Evolutionary conservation across 1,140 invertebrate genomes (phyloP), one percentile per base, ranked within the genome.

Genomic region (Brachionus calyciflorus): DNA sequence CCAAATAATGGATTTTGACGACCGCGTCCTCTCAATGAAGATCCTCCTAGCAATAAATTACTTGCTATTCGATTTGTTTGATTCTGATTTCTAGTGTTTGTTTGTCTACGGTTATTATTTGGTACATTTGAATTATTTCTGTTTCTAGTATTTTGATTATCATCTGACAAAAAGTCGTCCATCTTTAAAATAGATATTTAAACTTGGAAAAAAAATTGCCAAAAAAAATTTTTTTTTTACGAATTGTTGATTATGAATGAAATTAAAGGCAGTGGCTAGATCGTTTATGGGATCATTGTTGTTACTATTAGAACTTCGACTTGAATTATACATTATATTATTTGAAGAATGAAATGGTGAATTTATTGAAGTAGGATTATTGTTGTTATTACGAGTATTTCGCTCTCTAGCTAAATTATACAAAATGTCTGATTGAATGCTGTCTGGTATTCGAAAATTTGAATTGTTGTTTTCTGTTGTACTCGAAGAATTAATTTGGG

Each of bases 251-350:
- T 63, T 63, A 5, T 63, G 57, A 9, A 63, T 19, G 17, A 63
- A 40, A 63, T 63, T 63, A 21, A 63, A 63, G n/a, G n/a, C 57
- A 21, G 37, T 63, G 14, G 30, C 17, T 7, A 63, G 26, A 37
- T 10, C 5, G 3, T 5, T 46, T 3, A 46, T 14, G 10, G 37
- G 37, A 21, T 63, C 30, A 19, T 57, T 57, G n/a, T 57, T 57
- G 26, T 2, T 14, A 57, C 1, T 30, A 40, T 63, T 40, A 17
- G 6, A 28, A 30, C 26, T 26, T n/a, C 26, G n/a, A 3, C 14
- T 28, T 7, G 14, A n/a, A 28, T 26, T 17, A 14, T 17, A 19
- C 55, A 60, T 60, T 60, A 37, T 60, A 30, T 7, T 40, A n/a
- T 33, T 40, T 7, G 26, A 6, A n/a, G 55, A 7, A 14, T 33